phyloP scores from a whole-genome alignment of 2,797 vertebrate species.

The Varecia variegata region DNA sequence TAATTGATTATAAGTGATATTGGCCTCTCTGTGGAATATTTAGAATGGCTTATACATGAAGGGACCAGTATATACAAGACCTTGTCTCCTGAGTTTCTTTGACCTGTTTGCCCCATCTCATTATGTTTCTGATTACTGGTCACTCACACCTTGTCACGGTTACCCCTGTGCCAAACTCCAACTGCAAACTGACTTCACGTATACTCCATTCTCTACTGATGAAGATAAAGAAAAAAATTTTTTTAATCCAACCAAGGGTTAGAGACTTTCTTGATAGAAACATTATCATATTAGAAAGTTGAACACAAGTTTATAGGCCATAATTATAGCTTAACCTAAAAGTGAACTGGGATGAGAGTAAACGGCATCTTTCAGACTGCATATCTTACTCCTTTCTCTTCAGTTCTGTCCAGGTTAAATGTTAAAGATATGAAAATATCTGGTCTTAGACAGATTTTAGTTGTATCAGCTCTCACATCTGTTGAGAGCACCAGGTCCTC shows the following conservation, averaged over 20 bases:
- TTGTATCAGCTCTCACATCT: neutral
- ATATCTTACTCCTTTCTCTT: neutral
- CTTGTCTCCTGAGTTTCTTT: neutral
- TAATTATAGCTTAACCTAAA: neutral
- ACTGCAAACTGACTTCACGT: neutral
- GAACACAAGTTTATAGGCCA: neutral
- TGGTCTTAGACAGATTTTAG: neutral
- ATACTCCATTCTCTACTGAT: neutral
- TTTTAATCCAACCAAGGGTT: neutral
- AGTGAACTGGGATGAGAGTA: neutral
- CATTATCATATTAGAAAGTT: neutral
- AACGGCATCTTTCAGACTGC: neutral
- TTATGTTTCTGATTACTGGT: no score
- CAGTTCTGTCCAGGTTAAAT: neutral
- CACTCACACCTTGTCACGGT: no score
- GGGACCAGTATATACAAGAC: neutral
- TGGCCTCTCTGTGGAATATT: neutral
- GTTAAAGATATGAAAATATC: neutral
- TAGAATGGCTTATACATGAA: neutral
- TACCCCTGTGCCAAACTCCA: no score
- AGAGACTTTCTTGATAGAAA: neutral
- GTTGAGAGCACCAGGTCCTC: neutral
- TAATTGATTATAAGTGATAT: neutral
- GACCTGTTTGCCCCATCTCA: neutral
- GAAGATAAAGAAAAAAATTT: neutral